These are phyloP conservation scores for Apodemus sylvaticus DNA, from an alignment of 2,113 vertebrate genomes.

Conservation along the genomic window DNA sequence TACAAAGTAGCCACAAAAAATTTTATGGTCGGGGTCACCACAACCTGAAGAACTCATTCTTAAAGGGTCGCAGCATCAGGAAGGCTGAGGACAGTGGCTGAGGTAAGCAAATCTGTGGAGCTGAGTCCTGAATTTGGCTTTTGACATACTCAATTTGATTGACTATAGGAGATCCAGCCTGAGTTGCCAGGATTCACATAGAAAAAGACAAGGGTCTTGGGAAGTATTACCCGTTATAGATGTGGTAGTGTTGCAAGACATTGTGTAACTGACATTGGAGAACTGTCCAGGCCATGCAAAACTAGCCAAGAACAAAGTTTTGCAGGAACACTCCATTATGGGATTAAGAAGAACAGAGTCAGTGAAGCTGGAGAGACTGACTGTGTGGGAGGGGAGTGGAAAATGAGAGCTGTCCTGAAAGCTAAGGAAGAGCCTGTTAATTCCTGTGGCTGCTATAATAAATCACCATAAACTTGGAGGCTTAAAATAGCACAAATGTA, in stretches of 20 bases:
- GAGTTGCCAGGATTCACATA: not conserved
- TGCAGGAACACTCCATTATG: not conserved
- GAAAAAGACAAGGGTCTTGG: not conserved
- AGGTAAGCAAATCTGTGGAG: not conserved
- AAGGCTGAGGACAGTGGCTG: not conserved
- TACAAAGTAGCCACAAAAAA: not conserved
- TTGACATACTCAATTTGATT: not conserved
- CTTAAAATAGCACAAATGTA: slow-evolving; percentile 10
- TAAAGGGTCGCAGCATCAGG: not conserved
- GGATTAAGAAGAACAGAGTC: not conserved
- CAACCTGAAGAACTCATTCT: not conserved
- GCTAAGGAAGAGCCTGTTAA: not conserved
- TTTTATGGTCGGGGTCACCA: not conserved
- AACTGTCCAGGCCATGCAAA: not conserved
- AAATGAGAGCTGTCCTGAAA: not conserved
- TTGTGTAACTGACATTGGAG: not conserved
- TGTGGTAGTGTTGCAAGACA: not conserved
- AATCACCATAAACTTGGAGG: not conserved
- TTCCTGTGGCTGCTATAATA: not conserved
- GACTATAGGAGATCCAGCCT: not conserved
- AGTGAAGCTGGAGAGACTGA: not conserved
- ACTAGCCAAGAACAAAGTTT: not conserved
- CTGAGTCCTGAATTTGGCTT: not conserved
- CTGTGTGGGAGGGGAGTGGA: not conserved
- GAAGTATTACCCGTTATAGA: not conserved